Base-by-base conservation (phyloP, 2,888 invertebrate species). In the Agrotis exclamationis region DNA sequence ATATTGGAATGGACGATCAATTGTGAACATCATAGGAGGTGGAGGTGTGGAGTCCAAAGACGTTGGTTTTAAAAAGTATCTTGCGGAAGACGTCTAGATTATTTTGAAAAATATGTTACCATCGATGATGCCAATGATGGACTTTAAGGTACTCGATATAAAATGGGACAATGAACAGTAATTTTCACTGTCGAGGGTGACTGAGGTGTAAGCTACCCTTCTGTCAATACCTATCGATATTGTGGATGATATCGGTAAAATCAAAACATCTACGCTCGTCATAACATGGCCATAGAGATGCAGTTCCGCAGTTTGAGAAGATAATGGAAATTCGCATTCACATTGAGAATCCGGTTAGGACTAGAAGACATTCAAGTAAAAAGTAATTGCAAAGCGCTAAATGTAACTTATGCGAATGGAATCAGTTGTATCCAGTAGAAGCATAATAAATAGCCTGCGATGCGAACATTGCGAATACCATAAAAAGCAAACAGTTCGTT, bases 1-100 rank as follows among this genome's bases (percentile, higher is more conserved):
- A 74, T 84, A 91, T 13, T 90, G 62, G 85, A 90, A 91, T 24
- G 85, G 79, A 44, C 63, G 83, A 33, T 80, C 79, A 44, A 83
- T 75, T 48, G 57, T 78, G 57, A 83, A 76, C 63, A 74, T 69
- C n/a, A 65, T 64, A 1, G 72, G 74, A 33, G 66, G 51, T 24
- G 79, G 76, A 28, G 74, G 76, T 39, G 13, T 24, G 14, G 7
- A 57, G 54, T 18, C 6, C 22, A 64, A 63, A 39, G 84, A 79
- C 48, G 51, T 22, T 22, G 70, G 48, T 13, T 78, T 48, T 28
- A 56, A 11, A 39, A 77, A 6, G 4, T 33, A 0, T 33, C 85
- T 84, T 84, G 79, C 20, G 45, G 53, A 82, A 56, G 39, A 66
- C 3, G 53, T 62, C 24, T 16, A 54, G 48, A 45, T 20, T 18